Evolutionary conservation across 2,888 invertebrate genomes (phyloP).

Genomic region (Pseudococcus jackbeardsleyi): DNA sequence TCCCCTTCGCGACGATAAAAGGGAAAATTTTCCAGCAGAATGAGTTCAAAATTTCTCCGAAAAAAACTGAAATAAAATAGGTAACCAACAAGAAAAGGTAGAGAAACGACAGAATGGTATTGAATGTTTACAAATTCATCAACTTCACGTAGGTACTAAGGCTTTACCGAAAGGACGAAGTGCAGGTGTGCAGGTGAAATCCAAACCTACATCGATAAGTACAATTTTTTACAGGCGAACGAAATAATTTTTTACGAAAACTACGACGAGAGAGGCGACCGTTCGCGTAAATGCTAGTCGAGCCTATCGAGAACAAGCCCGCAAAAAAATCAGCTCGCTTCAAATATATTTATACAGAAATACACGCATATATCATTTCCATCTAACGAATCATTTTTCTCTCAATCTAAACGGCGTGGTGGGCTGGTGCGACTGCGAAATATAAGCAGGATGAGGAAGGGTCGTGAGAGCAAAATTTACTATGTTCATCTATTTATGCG

Average conservation of each 20-base stretch:
- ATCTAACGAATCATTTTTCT: neutral
- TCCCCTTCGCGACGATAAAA: too few species aligned
- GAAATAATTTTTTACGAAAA: neutral
- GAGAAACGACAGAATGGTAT: neutral
- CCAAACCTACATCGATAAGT: neutral
- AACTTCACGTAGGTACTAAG: neutral
- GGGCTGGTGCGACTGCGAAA: too few species aligned
- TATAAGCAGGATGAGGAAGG: too few species aligned
- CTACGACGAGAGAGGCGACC: neutral
- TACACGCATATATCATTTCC: neutral
- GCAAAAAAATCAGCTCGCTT: constrained; percentile 1
- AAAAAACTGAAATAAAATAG: too few species aligned
- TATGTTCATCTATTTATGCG: too few species aligned
- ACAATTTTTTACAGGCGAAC: neutral
- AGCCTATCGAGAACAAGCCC: neutral
- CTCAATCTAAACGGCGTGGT: too few species aligned
- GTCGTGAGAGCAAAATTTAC: too few species aligned
- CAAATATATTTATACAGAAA: too few species aligned
- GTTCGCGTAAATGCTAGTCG: too few species aligned
- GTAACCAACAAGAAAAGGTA: neutral
- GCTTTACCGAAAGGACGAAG: neutral
- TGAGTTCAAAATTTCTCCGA: too few species aligned
- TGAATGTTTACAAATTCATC: constrained; percentile 8
- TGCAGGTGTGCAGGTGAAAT: neutral
- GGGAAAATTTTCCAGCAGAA: too few species aligned